Percentiles rank a stretch among this genome's conserved stretches.
Conservation (phyloP, 2,888 invertebrate species). For the Ischnus inquisitorius region DNA sequence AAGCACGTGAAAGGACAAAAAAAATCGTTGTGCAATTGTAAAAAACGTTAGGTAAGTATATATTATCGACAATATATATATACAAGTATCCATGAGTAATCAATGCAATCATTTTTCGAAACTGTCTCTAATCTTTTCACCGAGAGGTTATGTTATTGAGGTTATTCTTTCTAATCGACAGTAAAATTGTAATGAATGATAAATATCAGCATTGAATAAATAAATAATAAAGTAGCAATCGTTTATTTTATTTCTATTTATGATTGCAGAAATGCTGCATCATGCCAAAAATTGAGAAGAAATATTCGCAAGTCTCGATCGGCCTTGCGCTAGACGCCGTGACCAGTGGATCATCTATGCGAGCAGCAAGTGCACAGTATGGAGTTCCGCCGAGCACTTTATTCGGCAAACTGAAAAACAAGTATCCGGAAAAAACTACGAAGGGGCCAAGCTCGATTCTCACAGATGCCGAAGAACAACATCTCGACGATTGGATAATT, state of each 20-base stretch:
- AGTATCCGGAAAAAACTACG: conserved; percentile 43
- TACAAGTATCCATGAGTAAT: too few relatives aligned
- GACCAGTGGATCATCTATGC: background rate
- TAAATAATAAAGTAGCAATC: conserved; percentile 22
- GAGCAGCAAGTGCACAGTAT: conserved; percentile 15
- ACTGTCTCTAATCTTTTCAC: too few relatives aligned
- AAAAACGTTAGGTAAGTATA: too few relatives aligned
- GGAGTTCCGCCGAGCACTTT: conserved; percentile 66
- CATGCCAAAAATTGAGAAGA: conserved; percentile 5
- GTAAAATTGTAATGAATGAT: too few relatives aligned
- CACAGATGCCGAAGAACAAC: conserved; percentile 54
- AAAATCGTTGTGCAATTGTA: too few relatives aligned
- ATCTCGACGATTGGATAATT: conserved; percentile 39
- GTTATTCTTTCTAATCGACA: too few relatives aligned
- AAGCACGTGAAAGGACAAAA: too few relatives aligned
- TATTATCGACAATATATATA: too few relatives aligned
- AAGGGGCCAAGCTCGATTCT: conserved; percentile 31
- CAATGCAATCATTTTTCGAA: too few relatives aligned
- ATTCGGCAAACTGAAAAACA: conserved; percentile 62
- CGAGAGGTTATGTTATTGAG: too few relatives aligned
- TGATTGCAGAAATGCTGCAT: conserved; percentile 4
- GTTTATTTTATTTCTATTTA: background rate
- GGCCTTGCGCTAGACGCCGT: conserved; percentile 19
- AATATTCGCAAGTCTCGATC: background rate
- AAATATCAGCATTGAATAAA: too few relatives aligned